Percentiles rank a stretch among this genome's conserved stretches.
These are phyloP conservation scores for Limosa lapponica DNA, from an alignment of 2,797 vertebrate genomes.

Conservation along the genomic window DNA sequence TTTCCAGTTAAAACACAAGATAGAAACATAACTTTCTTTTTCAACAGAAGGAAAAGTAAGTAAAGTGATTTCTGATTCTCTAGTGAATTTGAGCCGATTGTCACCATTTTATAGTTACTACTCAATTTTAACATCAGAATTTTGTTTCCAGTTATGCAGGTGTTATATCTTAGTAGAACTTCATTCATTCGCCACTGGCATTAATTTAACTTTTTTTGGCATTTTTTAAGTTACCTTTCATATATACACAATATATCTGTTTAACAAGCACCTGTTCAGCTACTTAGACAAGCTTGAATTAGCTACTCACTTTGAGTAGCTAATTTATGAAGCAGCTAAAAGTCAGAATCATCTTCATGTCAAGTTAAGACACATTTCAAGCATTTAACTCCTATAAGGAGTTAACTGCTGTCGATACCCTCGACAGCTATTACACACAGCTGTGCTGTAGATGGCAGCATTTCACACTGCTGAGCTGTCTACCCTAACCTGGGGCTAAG, in stretches of 20 bases:
- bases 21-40: neutral
- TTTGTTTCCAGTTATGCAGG: neutral
- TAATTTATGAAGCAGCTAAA: neutral
- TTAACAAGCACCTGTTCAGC: neutral
- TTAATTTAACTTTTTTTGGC: neutral
- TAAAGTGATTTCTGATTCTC: neutral
- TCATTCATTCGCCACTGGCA: neutral
- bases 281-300: neutral
- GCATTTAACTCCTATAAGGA: neutral
- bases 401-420: neutral
- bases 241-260: neutral
- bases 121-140: neutral
- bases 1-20: neutral
- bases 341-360: neutral
- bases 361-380: neutral
- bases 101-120: neutral
- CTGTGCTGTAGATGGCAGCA: constrained; percentile 27
- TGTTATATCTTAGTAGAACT: neutral
- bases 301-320: neutral
- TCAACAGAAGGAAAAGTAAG: neutral
- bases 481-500: neutral
- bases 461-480: neutral
- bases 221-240: neutral
- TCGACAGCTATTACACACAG: neutral
- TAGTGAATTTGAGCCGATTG: neutral